phyloP scores from a whole-genome alignment of 1,140 invertebrate species.

The Drosophila lacteicornis region DNA sequence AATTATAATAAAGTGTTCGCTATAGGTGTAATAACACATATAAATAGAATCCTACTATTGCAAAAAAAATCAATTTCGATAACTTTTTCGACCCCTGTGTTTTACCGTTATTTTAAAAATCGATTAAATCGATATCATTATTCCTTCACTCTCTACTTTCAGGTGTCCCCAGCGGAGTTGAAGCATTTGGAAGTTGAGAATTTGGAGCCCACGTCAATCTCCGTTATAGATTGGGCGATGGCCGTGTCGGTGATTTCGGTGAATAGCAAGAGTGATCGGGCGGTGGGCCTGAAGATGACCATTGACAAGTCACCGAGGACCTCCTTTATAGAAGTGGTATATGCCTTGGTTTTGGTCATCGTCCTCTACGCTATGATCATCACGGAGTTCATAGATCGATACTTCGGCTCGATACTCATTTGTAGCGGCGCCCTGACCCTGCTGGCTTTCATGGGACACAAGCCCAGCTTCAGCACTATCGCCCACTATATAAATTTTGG shows the following conservation, averaged over 20 bases:
- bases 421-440: slow-evolving; percentile 90
- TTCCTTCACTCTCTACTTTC: neutral
- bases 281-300: slow-evolving; percentile 3
- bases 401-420: slow-evolving; percentile 91
- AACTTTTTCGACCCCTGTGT: no score
- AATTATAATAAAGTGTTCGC: no score
- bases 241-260: slow-evolving; percentile 7
- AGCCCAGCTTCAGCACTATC: slow-evolving; percentile 89
- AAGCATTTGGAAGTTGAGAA: no score
- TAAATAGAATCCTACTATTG: no score
- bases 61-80: no score
- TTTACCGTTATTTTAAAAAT: no score
- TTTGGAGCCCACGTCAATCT: neutral
- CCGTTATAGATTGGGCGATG: neutral
- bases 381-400: slow-evolving; percentile 91
- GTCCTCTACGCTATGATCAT: slow-evolving; percentile 92
- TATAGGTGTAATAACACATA: no score
- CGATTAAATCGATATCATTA: neutral
- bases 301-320: neutral
- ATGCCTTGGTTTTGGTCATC: slow-evolving; percentile 87
- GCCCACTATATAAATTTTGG: slow-evolving; percentile 94
- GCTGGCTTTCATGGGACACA: slow-evolving; percentile 88
- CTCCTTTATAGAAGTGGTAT: no score
- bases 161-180: neutral
- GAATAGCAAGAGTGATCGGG: neutral